A percentile compares a stretch with the other conserved stretches of the same genome.
Conservation (phyloP, 2,113 vertebrate genomes). For the Engraulis encrasicolus region DNA sequence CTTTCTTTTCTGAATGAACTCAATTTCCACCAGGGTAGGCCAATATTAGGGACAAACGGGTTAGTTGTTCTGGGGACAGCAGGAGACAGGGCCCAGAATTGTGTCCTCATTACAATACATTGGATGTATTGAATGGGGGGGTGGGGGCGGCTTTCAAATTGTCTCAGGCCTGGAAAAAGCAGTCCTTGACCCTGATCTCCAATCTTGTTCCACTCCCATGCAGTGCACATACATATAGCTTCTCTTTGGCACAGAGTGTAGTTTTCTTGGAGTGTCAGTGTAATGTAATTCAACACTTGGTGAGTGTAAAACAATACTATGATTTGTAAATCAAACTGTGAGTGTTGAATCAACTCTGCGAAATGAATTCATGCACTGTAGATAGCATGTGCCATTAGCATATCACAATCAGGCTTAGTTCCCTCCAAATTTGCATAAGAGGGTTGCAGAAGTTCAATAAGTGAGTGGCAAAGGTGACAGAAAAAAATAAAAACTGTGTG, state of each 20-base stretch:
- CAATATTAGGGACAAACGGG: no score
- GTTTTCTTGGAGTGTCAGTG: no score
- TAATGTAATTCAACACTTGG: no score
- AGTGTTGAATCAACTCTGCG: neutral
- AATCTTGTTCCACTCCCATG: neutral
- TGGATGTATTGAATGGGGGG: no score
- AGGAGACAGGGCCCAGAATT: no score
- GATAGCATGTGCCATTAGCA: constrained; percentile 35
- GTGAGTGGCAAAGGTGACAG: constrained; percentile 29
- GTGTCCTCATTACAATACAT: no score
- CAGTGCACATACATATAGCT: neutral
- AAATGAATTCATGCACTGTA: constrained; percentile 9
- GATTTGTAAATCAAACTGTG: neutral
- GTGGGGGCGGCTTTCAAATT: no score
- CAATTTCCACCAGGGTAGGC: no score
- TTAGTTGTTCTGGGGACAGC: no score
- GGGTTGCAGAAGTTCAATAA: constrained; percentile 28
- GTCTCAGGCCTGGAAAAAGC: no score
- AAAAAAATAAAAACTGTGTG: neutral
- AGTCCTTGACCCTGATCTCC: no score
- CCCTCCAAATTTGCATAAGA: constrained; percentile 41
- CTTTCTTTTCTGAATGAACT: neutral
- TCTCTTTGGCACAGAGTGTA: no score
- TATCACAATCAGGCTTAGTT: constrained; percentile 32
- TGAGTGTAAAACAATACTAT: neutral